Evolutionary conservation across 2,888 invertebrate genomes (phyloP).

Genomic region (Epsilonema sp.): DNA sequence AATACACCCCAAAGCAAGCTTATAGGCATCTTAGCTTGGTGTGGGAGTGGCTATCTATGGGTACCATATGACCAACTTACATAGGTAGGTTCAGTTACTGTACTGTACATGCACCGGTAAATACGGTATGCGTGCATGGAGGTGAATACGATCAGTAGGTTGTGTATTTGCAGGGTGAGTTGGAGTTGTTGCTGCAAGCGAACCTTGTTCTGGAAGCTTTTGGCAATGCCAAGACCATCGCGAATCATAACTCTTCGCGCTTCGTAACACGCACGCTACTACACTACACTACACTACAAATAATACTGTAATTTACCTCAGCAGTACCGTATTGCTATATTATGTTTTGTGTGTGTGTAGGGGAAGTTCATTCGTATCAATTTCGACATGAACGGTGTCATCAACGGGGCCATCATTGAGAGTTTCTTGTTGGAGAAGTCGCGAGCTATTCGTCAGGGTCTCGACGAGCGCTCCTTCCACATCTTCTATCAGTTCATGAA

Average conservation of each 20-base stretch:
- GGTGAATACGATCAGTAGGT: too few relatives aligned
- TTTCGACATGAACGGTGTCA: constrained; percentile 96
- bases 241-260: constrained; percentile 99
- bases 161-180: constrained; percentile 68
- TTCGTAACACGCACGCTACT: too few relatives aligned
- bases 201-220: constrained; percentile 99
- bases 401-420: constrained; percentile 98
- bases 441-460: constrained; percentile 89
- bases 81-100: too few relatives aligned
- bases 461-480: constrained; percentile 92
- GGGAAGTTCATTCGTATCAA: constrained; percentile 99
- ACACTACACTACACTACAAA: too few relatives aligned
- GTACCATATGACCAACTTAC: too few relatives aligned
- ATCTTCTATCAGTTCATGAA: constrained; percentile 93
- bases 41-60: too few relatives aligned
- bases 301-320: too few relatives aligned
- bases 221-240: constrained; percentile 98
- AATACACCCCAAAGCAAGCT: too few relatives aligned
- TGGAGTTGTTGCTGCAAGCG: constrained; percentile 92
- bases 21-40: too few relatives aligned
- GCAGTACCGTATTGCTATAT: too few relatives aligned
- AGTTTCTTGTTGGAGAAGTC: constrained; percentile 98
- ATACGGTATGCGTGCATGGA: too few relatives aligned
- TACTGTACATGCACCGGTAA: too few relatives aligned
- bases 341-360: neutral